Evolutionary conservation across 2,888 invertebrate species (phyloP).

Genomic region (Gasteruption jaculator): DNA sequence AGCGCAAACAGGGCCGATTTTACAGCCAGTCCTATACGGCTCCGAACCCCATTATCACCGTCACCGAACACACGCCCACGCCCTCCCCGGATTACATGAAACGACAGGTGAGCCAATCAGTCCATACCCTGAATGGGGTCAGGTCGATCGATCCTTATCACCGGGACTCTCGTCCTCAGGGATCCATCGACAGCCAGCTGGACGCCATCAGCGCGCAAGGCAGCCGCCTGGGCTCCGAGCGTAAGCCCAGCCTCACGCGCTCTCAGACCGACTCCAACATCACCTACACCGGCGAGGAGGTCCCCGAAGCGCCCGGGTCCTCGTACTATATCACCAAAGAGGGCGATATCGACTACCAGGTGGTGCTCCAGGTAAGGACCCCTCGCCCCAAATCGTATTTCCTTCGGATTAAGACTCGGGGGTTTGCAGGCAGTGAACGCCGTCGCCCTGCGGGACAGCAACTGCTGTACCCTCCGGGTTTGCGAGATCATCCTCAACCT

Average conservation of each 20-base stretch:
- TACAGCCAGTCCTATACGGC: conserved; percentile 61
- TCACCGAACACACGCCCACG: conserved; percentile 92
- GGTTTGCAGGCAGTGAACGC: conserved; percentile 73
- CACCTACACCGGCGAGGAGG: conserved; percentile 79
- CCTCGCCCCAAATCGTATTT: too few relatives aligned
- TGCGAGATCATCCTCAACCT: conserved; percentile 91
- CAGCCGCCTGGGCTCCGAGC: conserved; percentile 56
- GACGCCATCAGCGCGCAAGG: conserved; percentile 63
- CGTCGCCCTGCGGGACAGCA: conserved; percentile 78
- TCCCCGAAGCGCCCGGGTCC: conserved; percentile 85
- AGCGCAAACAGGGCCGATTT: conserved; percentile 57
- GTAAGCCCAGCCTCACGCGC: conserved; percentile 71
- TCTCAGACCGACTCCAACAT: conserved; percentile 93
- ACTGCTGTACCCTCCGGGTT: conserved; percentile 80
- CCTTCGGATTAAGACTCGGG: conserved; percentile 7
- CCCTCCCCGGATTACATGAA: conserved; percentile 84
- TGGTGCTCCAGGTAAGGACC: conserved; percentile 70
- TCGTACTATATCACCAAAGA: conserved; percentile 90
- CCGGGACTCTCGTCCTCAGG: conserved; percentile 57
- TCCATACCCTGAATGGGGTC: too few relatives aligned
- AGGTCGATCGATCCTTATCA: too few relatives aligned
- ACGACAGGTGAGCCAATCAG: conserved; percentile 69
- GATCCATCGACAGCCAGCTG: conserved; percentile 80
- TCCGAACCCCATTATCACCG: conserved; percentile 92
- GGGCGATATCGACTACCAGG: conserved; percentile 89